Evolutionary conservation across 2,888 invertebrate genomes (phyloP).

Genomic region (Noctuana brunneofusca): DNA sequence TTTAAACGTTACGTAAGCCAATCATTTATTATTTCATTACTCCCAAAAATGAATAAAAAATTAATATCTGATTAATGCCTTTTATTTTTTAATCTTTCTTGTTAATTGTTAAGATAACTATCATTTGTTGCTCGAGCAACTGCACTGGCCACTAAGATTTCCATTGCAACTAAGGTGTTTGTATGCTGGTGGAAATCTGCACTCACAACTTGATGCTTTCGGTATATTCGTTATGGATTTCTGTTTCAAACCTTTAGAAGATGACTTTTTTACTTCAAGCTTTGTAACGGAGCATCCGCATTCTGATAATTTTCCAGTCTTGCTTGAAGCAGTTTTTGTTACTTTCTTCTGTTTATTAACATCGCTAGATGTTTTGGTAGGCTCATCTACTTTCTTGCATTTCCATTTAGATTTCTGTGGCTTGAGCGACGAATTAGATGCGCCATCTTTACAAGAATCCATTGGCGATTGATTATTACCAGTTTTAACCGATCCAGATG

Average conservation of each 20-base stretch:
- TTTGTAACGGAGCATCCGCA: conserved; percentile 10
- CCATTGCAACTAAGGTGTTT: conserved; percentile 52
- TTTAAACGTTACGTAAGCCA: too few species aligned
- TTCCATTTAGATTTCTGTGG: neutral
- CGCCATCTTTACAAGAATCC: neutral
- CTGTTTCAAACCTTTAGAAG: neutral
- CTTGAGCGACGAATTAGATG: neutral
- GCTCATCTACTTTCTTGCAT: neutral
- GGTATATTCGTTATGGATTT: neutral
- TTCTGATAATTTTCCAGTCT: conserved; percentile 8
- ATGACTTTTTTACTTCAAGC: neutral
- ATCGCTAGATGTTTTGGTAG: neutral
- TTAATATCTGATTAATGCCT: neutral
- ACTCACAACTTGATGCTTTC: conserved; percentile 42
- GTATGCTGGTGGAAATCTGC: conserved; percentile 54
- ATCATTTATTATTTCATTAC: too few species aligned
- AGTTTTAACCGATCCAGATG: neutral
- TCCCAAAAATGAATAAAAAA: too few species aligned
- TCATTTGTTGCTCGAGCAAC: conserved; percentile 39
- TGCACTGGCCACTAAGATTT: conserved; percentile 51
- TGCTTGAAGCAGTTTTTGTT: neutral
- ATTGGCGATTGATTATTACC: neutral
- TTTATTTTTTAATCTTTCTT: too few species aligned
- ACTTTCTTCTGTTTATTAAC: neutral
- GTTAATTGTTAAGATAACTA: neutral